These are phyloP conservation scores for Halcyon leucocephala DNA, from an alignment of 2,797 vertebrate genomes.

Conservation along the genomic window DNA sequence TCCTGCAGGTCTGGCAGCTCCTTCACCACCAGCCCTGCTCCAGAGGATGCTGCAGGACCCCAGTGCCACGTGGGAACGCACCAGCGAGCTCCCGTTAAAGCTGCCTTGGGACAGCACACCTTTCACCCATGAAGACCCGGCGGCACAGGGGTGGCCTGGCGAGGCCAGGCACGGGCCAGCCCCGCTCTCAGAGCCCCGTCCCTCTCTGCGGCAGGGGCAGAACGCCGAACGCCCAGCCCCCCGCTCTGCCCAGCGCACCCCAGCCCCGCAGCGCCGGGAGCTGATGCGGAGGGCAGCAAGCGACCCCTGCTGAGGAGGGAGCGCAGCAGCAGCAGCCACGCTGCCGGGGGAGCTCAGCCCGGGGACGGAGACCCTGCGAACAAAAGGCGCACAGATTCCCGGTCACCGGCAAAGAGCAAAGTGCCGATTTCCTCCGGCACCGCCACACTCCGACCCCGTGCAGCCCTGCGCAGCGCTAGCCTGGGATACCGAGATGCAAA, in stretches of 20 bases:
- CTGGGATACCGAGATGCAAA: accelerated
- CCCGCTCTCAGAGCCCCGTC: background rate
- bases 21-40: background rate
- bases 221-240: background rate
- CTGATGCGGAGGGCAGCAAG: constrained; percentile 31
- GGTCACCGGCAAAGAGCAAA: background rate
- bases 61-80: background rate
- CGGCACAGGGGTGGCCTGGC: background rate
- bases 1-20: background rate
- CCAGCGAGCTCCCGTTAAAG: background rate
- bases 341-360: background rate
- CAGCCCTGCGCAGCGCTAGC: accelerated
- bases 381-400: background rate
- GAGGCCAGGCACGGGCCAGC: background rate
- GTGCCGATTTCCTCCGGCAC: background rate
- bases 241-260: background rate
- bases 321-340: constrained; percentile 37
- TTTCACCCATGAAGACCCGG: accelerated
- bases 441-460: accelerated
- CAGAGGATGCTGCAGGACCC: background rate
- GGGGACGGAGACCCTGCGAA: background rate
- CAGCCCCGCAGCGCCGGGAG: background rate
- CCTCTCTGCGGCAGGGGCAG: background rate
- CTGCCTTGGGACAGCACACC: background rate
- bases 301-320: constrained; percentile 68